Evolutionary conservation across 2,888 invertebrate genomes (phyloP).

Genomic region (Allolobophora icterica): DNA sequence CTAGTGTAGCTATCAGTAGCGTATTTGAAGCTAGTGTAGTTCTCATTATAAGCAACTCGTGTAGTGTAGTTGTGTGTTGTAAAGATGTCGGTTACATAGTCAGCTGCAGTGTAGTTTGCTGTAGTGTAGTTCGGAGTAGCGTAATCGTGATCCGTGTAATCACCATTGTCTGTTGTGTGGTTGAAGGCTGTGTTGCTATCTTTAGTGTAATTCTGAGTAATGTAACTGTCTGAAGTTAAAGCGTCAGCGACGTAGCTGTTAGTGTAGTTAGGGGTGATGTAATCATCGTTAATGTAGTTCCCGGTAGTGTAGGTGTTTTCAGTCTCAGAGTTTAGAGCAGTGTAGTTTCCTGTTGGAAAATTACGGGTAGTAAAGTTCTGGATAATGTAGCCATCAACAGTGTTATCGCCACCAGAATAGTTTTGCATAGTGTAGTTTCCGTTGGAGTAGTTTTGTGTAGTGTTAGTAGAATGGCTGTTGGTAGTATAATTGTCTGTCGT

Average conservation of each 20-base stretch:
- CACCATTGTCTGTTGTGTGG: background rate
- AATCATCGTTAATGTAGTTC: background rate
- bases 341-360: too few species aligned
- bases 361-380: too few species aligned
- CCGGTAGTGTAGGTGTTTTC: background rate
- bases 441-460: background rate
- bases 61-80: background rate
- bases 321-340: background rate
- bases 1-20: background rate
- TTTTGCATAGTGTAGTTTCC: too few species aligned
- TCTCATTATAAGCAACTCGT: too few species aligned
- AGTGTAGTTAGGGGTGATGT: background rate
- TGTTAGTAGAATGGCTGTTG: background rate
- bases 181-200: background rate
- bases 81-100: background rate
- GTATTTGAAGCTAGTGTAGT: too few species aligned
- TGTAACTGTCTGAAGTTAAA: background rate
- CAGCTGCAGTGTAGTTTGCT: background rate
- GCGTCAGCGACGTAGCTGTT: background rate
- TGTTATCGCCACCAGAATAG: background rate
- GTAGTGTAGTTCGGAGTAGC: background rate
- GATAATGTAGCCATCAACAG: background rate
- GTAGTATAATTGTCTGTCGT: background rate
- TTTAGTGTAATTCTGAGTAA: background rate
- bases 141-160: background rate